Base-by-base conservation (phyloP, 1,140 invertebrate genomes). In the Ephestia elutella region DNA sequence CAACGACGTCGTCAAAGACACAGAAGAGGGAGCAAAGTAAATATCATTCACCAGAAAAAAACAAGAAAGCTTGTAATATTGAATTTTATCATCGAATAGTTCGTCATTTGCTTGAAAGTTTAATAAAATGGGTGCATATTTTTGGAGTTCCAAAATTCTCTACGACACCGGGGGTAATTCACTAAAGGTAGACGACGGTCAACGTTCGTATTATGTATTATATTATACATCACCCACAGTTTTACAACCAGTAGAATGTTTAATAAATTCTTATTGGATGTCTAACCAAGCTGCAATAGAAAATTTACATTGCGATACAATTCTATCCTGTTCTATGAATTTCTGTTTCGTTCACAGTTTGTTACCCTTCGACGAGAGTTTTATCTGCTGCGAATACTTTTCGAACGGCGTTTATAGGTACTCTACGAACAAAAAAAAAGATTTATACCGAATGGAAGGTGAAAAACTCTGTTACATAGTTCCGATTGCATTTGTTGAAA, bases 401-500 rank as follows among this genome's bases (percentile, higher is more conserved):
- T 8, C 38, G 10, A 44, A 15, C 15, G 15, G 13, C 38, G 7
- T 15, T n/a, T 44, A 44, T 44, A n/a, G n/a, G n/a, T n/a, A 5
- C 15, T 3, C 15, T 44, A 2, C 15, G 0, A 4, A 5, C n/a
- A 10, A 44, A 44, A 44, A 44, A 44, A 44, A 44, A 10, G 13
- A 44, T 44, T 44, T 44, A 44, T 44, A 15, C 15, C 38, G 15
- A 44, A 44, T 44, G 15, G 15, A n/a, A 44, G 38, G 38, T 44
- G 38, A 44, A 44, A 35, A 44, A 4, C 15, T 44, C 5, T 15
- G 38, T 15, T 3, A 44, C 38, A 44, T 44, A 15, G n/a, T 44
- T 44, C n/a, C 38, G 38, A 44, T 44, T 5, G 44, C 10, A 11
- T 19, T 57, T n/a, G 15, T 57, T 11, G 48, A 57, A 57, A 49